Evolutionary conservation across 2,888 invertebrate species (phyloP).

Genomic region (Neoaliturus tenellus): DNA sequence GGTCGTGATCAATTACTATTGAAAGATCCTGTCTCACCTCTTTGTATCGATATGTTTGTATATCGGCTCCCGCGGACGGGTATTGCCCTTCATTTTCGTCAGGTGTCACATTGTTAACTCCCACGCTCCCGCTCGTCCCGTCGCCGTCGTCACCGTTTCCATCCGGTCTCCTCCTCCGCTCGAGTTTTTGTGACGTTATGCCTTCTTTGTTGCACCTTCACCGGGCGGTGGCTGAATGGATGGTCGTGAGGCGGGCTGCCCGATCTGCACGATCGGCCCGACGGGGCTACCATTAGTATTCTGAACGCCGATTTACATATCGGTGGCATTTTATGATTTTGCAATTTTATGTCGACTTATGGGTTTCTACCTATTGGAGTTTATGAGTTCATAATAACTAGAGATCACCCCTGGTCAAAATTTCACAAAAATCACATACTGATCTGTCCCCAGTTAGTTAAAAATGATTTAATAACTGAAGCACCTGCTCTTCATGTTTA

Average conservation of each 20-base stretch:
- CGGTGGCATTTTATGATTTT: no score
- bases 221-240: constrained; percentile 10
- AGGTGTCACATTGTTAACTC: neutral
- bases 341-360: no score
- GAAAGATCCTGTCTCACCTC: constrained; percentile 23
- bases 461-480: no score
- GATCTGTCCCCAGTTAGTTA: no score
- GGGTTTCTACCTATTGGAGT: no score
- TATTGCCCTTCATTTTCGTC: constrained; percentile 20
- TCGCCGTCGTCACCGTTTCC: constrained; percentile 20
- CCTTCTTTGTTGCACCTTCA: constrained; percentile 36
- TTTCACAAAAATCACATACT: no score
- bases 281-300: no score
- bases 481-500: no score
- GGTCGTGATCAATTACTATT: constrained; percentile 52
- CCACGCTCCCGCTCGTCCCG: neutral
- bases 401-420: no score
- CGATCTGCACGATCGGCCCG: constrained; percentile 11
- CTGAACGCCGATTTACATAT: no score
- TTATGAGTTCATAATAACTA: no score
- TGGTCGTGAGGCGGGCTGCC: constrained; percentile 21
- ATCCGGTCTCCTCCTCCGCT: constrained; percentile 16
- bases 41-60: constrained; percentile 50
- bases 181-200: constrained; percentile 24
- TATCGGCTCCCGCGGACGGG: constrained; percentile 1